Evolutionary conservation across 30 jellyfish, hydroid and myxozoan genomes (phyloP), one percentile per base, ranked within the genome.

Genomic region (Aurelia aurita complex sp. Pacific): DNA sequence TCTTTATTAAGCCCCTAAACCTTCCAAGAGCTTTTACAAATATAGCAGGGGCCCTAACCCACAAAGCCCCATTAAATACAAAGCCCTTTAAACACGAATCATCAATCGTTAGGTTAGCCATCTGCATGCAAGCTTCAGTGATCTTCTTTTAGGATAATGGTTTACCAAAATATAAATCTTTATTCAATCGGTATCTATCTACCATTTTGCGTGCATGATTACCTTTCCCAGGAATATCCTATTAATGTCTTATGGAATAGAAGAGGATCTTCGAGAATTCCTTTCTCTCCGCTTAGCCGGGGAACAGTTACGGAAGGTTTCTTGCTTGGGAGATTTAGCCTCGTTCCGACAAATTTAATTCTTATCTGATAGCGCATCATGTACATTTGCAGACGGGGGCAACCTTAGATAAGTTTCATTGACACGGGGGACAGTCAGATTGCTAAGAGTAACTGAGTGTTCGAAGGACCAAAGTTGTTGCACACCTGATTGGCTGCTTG

Each of bases 201-300:
- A 23, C 15, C 13, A 4, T 17, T 61, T 23, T 13, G 70, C 36
- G 36, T 61, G 70, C 70, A 61, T 61, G 70, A 23, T 61, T 61
- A 23, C 70, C 12, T 23, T 23, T 17, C 70, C 70, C 36, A 61
- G 70, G 70, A 46, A 17, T 61, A 61, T 61, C 70, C 36, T 61
- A 61, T 61, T 61, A 61, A 17, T 3, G 70, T n/a, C 70, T 61
- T 61, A 2, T n/a, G 69, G 10, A n/a, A 1, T 9, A 36, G 13
- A 12, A 61, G 70, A 61, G 36, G 70, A 61, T 61, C 36, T 61
- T 11, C 15, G 12, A 61, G 36, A 32, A 16, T 13, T 19, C 40
- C 70, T 10, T 75, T 75, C 76, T 75, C 46, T 75, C 46, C 34
- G 16, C 15, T 73, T 6, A 18, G 17, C 54, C 82, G 82, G 82